These are phyloP conservation scores for Alligator sinensis DNA, from an alignment of 2,113 vertebrate species.

Conservation along the genomic window DNA sequence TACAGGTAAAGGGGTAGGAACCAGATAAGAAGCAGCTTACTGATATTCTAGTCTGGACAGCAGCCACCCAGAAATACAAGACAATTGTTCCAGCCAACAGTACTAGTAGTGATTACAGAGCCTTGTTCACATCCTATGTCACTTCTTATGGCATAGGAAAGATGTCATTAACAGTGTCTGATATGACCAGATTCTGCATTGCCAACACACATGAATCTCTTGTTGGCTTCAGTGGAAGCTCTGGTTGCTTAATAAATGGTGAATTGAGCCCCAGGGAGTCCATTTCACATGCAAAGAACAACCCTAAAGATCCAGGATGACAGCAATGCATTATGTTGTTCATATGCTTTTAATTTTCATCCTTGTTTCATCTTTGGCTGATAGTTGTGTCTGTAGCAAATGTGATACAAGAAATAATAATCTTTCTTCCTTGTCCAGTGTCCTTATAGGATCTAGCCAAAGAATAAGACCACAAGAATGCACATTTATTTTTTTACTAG, in stretches of 20 bases:
- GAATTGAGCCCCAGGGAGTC: conserved; percentile 52
- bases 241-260: conserved; percentile 10
- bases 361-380: background rate
- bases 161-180: conserved; percentile 51
- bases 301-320: conserved; percentile 38
- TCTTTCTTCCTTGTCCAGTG: background rate
- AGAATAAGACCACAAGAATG: background rate
- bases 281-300: background rate
- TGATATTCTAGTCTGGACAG: too few species aligned
- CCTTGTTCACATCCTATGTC: conserved; percentile 38
- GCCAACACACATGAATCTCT: conserved; percentile 42
- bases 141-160: conserved; percentile 52
- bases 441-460: background rate
- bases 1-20: too few species aligned
- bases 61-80: background rate
- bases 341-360: background rate
- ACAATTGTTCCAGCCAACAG: conserved; percentile 30
- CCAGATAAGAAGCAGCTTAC: too few species aligned
- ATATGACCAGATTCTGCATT: background rate
- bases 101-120: conserved; percentile 18
- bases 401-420: conserved; percentile 15
- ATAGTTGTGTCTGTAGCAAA: conserved; percentile 45
- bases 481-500: conserved; percentile 13
- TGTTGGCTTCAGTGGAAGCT: conserved; percentile 31
- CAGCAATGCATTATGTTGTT: conserved; percentile 35